Evolutionary conservation across 2,888 invertebrate species (phyloP).

Genomic region (Agrotis puta): DNA sequence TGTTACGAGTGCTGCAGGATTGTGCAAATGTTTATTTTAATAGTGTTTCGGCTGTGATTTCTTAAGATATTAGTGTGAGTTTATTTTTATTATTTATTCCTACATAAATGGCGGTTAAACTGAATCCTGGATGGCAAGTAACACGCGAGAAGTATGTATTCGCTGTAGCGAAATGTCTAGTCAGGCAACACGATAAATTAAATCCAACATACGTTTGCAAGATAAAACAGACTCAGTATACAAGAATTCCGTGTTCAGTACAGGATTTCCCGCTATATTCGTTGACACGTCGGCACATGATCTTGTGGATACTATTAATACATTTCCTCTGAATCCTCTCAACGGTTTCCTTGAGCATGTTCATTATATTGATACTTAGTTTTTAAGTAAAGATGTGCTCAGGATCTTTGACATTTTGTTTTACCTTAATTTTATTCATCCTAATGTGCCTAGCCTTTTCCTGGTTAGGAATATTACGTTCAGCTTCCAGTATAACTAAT

Average conservation of each 20-base stretch:
- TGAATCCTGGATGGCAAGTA: slow-evolving; percentile 15
- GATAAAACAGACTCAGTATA: slow-evolving; percentile 52
- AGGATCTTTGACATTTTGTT: background rate
- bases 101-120: background rate
- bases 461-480: too few relatives aligned
- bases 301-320: slow-evolving; percentile 52
- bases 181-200: slow-evolving; percentile 46
- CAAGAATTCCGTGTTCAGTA: slow-evolving; percentile 47
- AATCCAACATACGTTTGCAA: slow-evolving; percentile 43
- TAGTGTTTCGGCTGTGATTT: slow-evolving; percentile 62
- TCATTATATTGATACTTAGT: slow-evolving; percentile 1
- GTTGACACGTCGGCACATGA: slow-evolving; percentile 41
- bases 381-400: background rate
- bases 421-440: background rate
- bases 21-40: slow-evolving; percentile 64
- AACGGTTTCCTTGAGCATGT: slow-evolving; percentile 27
- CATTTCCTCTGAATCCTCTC: slow-evolving; percentile 44
- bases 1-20: slow-evolving; percentile 40
- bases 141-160: slow-evolving; percentile 27
- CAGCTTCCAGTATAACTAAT: too few relatives aligned
- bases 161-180: slow-evolving; percentile 28
- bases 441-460: too few relatives aligned
- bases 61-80: slow-evolving; percentile 67
- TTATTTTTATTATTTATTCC: slow-evolving; percentile 17
- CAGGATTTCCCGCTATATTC: slow-evolving; percentile 53